phyloP scores from a whole-genome alignment of 2,888 invertebrate genomes.

The Nowickia ferox region DNA sequence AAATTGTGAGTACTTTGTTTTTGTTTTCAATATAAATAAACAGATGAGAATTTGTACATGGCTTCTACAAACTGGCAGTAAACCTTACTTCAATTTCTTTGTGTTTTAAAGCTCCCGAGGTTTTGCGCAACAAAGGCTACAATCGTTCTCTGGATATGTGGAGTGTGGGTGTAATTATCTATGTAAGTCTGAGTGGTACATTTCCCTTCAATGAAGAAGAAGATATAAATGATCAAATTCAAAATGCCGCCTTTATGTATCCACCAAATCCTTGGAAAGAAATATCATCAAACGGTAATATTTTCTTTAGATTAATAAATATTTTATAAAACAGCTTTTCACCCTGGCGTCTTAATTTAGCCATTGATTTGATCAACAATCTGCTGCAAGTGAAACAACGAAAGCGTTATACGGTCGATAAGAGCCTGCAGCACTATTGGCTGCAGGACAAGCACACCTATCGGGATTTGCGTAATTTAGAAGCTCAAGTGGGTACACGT shows the following conservation, averaged over 20 bases:
- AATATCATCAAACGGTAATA: slow-evolving; percentile 93
- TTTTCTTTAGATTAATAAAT: neutral
- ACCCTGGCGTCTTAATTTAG: slow-evolving; percentile 83
- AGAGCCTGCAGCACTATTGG: slow-evolving; percentile 97
- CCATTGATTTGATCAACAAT: slow-evolving; percentile 98
- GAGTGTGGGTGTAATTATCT: slow-evolving; percentile 99
- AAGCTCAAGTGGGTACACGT: slow-evolving; percentile 89
- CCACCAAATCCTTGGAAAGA: slow-evolving; percentile 99
- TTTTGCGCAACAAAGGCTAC: slow-evolving; percentile 98
- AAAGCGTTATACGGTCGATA: slow-evolving; percentile 97
- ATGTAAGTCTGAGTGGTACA: slow-evolving; percentile 98
- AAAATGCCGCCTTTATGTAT: slow-evolving; percentile 99
- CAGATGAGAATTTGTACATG: too few species aligned
- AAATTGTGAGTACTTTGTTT: too few species aligned
- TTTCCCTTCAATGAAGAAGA: slow-evolving; percentile 99
- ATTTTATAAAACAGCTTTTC: neutral
- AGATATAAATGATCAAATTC: slow-evolving; percentile 99
- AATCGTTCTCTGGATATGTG: slow-evolving; percentile 99
- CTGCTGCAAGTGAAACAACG: slow-evolving; percentile 98
- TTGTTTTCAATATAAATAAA: too few species aligned
- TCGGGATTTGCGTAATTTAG: slow-evolving; percentile 95
- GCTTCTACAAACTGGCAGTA: too few species aligned
- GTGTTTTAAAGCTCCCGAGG: slow-evolving; percentile 93
- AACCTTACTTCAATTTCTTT: neutral
- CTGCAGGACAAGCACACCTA: slow-evolving; percentile 98